These are phyloP conservation scores for Lasioglossum pauxillum DNA, from an alignment of 2,888 invertebrate species.

Conservation along the genomic window DNA sequence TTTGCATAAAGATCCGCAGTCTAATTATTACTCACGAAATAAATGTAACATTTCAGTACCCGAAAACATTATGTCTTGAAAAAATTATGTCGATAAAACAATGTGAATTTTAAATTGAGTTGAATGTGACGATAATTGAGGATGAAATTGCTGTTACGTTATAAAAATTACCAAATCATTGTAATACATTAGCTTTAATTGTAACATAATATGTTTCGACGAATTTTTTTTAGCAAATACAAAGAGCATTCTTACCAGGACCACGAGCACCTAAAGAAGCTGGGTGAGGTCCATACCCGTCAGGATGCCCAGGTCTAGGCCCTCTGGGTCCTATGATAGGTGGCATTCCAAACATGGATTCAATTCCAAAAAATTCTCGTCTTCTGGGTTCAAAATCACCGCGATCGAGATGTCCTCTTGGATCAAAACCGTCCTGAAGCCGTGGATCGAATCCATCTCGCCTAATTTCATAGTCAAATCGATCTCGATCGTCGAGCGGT, in stretches of 20 bases:
- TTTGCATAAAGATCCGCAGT: too few relatives aligned
- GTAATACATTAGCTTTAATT: not conserved
- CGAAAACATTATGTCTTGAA: not conserved
- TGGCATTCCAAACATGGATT: slow-evolving; percentile 79
- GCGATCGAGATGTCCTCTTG: slow-evolving; percentile 78
- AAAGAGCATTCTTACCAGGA: slow-evolving; percentile 75
- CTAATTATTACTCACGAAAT: not conserved
- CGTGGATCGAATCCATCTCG: slow-evolving; percentile 82
- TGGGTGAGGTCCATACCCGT: slow-evolving; percentile 82
- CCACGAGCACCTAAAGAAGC: slow-evolving; percentile 80
- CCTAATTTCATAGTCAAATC: slow-evolving; percentile 81
- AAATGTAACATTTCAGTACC: not conserved
- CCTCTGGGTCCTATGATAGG: slow-evolving; percentile 82
- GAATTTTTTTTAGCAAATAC: not conserved
- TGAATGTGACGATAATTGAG: not conserved
- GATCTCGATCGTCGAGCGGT: slow-evolving; percentile 78
- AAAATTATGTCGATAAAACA: not conserved
- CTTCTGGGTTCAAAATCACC: slow-evolving; percentile 82
- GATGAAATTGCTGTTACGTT: not conserved
- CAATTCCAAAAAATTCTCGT: slow-evolving; percentile 82
- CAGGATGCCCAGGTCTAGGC: slow-evolving; percentile 82
- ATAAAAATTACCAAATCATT: not conserved
- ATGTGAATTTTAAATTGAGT: not conserved
- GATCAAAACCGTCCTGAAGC: slow-evolving; percentile 79
- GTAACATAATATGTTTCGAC: not conserved